Evolutionary conservation across 2,797 vertebrate species (phyloP).

Genomic region (Florisuga fusca): DNA sequence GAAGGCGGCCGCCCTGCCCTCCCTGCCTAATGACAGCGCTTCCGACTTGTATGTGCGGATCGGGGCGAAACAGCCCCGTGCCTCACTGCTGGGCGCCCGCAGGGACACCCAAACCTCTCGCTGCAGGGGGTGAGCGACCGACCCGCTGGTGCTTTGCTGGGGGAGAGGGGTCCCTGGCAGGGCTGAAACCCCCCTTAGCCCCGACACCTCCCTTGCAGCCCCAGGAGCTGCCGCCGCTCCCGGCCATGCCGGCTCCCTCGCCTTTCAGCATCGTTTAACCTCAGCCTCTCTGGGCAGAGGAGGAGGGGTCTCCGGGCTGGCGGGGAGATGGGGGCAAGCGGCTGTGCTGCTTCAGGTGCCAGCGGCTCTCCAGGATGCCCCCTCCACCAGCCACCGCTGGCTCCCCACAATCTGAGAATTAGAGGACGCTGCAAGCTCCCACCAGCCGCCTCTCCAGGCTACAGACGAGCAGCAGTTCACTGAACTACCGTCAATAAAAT

Average conservation of each 20-base stretch:
- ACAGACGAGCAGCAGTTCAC: neutral
- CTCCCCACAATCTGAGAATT: neutral
- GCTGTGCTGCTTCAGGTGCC: neutral
- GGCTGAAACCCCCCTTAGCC: neutral
- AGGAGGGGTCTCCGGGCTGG: neutral
- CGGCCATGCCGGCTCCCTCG: neutral
- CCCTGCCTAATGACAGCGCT: neutral
- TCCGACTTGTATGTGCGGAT: neutral
- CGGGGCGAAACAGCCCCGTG: neutral
- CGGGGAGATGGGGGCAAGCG: neutral
- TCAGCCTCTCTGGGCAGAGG: neutral
- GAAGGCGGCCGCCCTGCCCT: neutral
- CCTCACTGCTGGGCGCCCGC: neutral
- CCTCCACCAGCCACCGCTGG: neutral
- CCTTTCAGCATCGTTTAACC: constrained; percentile 45
- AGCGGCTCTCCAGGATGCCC: neutral
- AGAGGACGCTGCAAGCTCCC: neutral
- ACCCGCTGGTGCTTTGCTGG: rapidly evolving
- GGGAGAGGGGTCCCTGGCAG: neutral
- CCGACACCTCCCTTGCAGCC: neutral
- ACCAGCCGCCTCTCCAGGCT: neutral
- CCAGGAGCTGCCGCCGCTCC: neutral
- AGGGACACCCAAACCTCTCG: neutral
- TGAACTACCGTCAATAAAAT: neutral
- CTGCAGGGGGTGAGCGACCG: rapidly evolving